These are phyloP conservation scores for Chaetorhynchus papuensis DNA, from an alignment of 2,113 vertebrate genomes.

Conservation along the genomic window DNA sequence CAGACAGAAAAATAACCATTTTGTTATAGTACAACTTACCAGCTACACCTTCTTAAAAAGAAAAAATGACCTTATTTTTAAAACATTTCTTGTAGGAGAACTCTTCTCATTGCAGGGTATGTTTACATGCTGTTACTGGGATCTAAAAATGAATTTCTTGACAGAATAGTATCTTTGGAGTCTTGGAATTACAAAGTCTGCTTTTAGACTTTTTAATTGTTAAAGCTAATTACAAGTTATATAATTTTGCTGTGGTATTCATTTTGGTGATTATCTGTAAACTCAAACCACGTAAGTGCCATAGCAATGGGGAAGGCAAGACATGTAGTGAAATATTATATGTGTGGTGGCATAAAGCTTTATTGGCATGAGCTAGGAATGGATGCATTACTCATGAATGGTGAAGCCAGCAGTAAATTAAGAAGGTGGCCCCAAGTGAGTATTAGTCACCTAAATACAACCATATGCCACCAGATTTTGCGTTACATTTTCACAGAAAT, in stretches of 20 bases:
- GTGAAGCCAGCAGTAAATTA: constrained; percentile 60
- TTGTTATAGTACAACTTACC: not conserved
- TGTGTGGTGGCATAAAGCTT: constrained; percentile 48
- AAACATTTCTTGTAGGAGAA: not conserved
- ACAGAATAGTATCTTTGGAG: not conserved
- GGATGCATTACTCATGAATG: constrained; percentile 58
- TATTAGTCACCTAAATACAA: constrained; percentile 62
- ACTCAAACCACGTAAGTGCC: not conserved
- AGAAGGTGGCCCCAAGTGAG: constrained; percentile 52
- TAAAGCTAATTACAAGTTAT: not conserved
- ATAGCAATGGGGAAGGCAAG: not conserved
- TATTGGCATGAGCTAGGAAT: constrained; percentile 53
- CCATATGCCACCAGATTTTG: constrained; percentile 55
- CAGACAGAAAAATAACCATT: not conserved
- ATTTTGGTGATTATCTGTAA: not conserved
- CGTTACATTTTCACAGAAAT: constrained; percentile 32
- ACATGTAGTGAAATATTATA: constrained; percentile 9
- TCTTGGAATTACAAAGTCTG: not conserved
- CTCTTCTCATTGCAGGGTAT: not conserved
- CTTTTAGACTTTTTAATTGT: not conserved
- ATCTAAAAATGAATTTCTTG: not conserved
- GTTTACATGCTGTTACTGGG: not conserved
- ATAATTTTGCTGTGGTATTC: not conserved
- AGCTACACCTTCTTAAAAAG: not conserved
- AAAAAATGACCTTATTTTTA: not conserved